Conservation (phyloP, 2,113 vertebrate species). For the Tylochromis polylepis region DNA sequence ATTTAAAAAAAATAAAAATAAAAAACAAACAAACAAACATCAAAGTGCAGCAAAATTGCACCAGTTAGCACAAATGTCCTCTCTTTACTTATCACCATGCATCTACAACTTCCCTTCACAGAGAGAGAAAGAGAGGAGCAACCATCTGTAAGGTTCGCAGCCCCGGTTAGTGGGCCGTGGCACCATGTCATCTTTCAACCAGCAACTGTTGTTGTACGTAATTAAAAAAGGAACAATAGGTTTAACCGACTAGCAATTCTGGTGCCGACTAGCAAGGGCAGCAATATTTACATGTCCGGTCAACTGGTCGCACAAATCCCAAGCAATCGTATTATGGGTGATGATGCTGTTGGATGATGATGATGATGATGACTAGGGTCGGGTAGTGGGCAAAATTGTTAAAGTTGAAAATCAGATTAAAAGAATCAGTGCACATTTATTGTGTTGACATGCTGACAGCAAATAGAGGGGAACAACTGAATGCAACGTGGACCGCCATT, state of each 20-base stretch:
- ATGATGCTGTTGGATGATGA: not conserved
- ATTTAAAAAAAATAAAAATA: too few species aligned
- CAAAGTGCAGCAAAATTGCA: not conserved
- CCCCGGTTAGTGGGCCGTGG: not conserved
- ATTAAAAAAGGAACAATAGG: not conserved
- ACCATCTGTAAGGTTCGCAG: not conserved
- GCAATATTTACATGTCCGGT: not conserved
- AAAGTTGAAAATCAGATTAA: not conserved
- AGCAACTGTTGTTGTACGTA: rapidly evolving
- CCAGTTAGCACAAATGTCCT: not conserved
- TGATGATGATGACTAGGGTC: not conserved
- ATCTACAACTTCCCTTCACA: not conserved
- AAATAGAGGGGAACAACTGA: not conserved
- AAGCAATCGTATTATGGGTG: not conserved
- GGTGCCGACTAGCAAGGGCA: not conserved
- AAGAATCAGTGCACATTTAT: not conserved
- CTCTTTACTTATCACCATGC: not conserved
- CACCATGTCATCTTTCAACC: not conserved
- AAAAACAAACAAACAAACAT: not conserved
- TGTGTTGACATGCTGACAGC: not conserved
- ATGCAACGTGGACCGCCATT: not conserved
- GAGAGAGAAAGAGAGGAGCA: not conserved
- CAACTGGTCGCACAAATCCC: not conserved
- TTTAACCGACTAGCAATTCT: not conserved
- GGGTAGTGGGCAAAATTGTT: not conserved